Percentiles rank a stretch among this genome's conserved stretches.
Evolutionary conservation across 2,888 invertebrate species (phyloP).

Genomic region (Tinea semifulvella): DNA sequence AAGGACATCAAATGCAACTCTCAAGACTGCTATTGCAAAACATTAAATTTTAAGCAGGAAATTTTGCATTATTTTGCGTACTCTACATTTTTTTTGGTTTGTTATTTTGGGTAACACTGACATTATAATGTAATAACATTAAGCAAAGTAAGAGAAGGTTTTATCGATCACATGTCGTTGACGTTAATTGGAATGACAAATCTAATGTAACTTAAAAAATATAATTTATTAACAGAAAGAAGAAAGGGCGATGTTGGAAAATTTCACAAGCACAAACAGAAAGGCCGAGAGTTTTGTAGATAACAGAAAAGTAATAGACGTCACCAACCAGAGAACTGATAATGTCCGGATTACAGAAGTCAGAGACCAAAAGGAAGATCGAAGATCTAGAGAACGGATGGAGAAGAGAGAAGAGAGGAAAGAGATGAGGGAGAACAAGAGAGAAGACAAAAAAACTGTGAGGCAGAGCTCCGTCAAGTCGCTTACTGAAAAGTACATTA

Average conservation of each 20-base stretch:
- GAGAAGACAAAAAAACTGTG: conserved; percentile 47
- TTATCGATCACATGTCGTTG: too few species aligned
- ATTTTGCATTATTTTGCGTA: too few species aligned
- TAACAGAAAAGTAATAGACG: not conserved
- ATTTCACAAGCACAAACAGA: conserved; percentile 50
- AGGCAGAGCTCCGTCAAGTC: conserved; percentile 80
- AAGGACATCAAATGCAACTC: too few species aligned
- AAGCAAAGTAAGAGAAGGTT: too few species aligned
- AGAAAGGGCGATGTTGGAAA: conserved; percentile 47
- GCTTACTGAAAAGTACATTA: conserved; percentile 74
- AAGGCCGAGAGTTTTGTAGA: conserved; percentile 17
- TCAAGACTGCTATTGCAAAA: too few species aligned
- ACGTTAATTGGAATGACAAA: too few species aligned
- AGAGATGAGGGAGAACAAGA: conserved; percentile 23
- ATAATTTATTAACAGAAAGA: conserved; percentile 33
- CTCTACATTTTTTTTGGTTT: too few species aligned
- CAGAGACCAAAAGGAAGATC: not conserved
- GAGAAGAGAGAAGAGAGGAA: conserved; percentile 28
- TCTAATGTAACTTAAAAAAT: too few species aligned
- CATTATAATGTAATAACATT: too few species aligned
- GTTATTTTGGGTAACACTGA: too few species aligned
- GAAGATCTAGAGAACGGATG: conserved; percentile 23
- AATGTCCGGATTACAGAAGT: not conserved
- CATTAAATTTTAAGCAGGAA: too few species aligned
- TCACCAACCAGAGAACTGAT: conserved; percentile 11